Evolutionary conservation across 2,113 vertebrate species (phyloP), one percentile per base, ranked within the genome.

Genomic region (Syngnathus typhle): DNA sequence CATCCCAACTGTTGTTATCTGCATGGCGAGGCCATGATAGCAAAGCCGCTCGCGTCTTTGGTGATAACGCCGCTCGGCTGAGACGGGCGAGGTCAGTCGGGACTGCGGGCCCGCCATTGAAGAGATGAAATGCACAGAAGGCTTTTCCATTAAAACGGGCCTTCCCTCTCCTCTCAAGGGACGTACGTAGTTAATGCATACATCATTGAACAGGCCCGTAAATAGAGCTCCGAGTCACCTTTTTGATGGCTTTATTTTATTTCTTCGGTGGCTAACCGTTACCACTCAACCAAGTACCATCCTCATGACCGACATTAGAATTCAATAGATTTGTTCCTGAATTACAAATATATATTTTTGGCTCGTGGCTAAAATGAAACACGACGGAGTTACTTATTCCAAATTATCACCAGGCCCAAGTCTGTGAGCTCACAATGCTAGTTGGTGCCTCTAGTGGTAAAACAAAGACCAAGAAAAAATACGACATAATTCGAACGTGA

Each of bases 1-100:
- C 81, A 80, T 67, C 52, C 79, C 69, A 83, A 82, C 82, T 77
- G 80, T 71, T 80, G 67, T 83, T 84, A 82, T 85, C 74, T 4
- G 62, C 65, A 72, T 71, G 79, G 65, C 77, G 74, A 64, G 61
- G 75, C 59, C 80, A 58, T 36, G 64, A 65, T 65, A 54, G 60
- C 21, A 13, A 58, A 81, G 32, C n/a, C 18, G 11, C 36, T 39
- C 11, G 47, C 64, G 32, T 41, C 49, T 65, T 54, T 51, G 46
- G n/a, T 65, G 64, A 65, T 65, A 54, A 52, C 19, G 16, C 21
- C 49, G 49, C 47, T 54, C 37, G 37, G 13, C 36, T 19, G 64
- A 52, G 47, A 37, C 63, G 44, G 46, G 7, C 47, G 15, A n/a
- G 27, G 63, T 65, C 32, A 32, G 19, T n/a, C 41, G 13, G 61